Conservation (phyloP, 2,888 invertebrate species). For the Pemphredon lugubris region DNA sequence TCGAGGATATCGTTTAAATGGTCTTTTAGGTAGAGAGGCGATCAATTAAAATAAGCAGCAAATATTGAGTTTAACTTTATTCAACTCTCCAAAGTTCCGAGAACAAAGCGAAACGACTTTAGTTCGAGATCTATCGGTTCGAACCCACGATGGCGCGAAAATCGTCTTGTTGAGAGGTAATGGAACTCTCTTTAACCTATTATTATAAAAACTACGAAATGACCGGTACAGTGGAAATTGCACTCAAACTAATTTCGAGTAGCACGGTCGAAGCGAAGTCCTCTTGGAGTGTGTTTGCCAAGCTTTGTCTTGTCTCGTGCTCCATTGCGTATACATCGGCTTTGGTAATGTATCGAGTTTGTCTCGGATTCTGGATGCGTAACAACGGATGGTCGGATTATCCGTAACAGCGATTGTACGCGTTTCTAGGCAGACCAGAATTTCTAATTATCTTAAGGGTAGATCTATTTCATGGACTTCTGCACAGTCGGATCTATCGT, state of each 20-base stretch:
- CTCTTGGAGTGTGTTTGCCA: constrained; percentile 36
- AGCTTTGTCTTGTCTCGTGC: constrained; percentile 56
- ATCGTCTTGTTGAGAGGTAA: no score
- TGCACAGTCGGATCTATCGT: no score
- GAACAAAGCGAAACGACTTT: no score
- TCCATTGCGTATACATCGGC: constrained; percentile 52
- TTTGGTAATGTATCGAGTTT: constrained; percentile 58
- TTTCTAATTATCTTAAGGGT: constrained; percentile 53
- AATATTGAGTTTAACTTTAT: no score
- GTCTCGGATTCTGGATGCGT: constrained; percentile 48
- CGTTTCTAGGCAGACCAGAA: constrained; percentile 39
- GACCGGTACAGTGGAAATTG: constrained; percentile 28
- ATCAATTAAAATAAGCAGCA: no score
- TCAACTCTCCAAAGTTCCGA: no score
- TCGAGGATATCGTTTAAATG: no score
- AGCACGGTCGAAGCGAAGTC: constrained; percentile 4
- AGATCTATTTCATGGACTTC: no score
- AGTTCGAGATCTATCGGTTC: no score
- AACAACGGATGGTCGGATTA: constrained; percentile 56
- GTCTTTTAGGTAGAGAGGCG: no score
- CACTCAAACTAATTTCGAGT: constrained; percentile 28
- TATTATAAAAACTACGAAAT: constrained; percentile 10
- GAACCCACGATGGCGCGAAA: no score
- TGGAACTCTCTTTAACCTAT: no score
- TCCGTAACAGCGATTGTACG: constrained; percentile 49